Conservation (phyloP, 2,113 vertebrate genomes). For the Galbula dea region DNA sequence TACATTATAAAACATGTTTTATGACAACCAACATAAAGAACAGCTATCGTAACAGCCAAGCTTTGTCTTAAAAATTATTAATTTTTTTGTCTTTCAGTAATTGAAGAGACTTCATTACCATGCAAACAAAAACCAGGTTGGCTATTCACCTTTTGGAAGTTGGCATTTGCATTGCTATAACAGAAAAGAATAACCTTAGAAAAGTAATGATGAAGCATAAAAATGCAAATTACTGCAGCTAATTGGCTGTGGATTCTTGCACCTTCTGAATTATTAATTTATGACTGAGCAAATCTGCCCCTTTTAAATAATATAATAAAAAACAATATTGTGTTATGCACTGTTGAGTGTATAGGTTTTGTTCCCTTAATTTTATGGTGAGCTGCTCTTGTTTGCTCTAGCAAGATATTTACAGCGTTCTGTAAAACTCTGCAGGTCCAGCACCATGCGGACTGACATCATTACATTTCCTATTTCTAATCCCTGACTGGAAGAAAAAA, state of each 20-base stretch:
- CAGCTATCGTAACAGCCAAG: background rate
- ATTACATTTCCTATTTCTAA: background rate
- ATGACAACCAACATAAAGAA: background rate
- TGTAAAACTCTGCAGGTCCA: background rate
- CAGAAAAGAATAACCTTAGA: constrained; percentile 52
- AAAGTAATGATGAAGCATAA: constrained; percentile 72
- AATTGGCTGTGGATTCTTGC: constrained; percentile 72
- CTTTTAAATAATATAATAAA: constrained; percentile 69
- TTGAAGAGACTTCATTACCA: constrained; percentile 65
- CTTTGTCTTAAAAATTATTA: constrained; percentile 61
- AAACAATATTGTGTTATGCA: constrained; percentile 19
- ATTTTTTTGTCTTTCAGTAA: constrained; percentile 63
- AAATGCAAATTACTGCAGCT: constrained; percentile 76
- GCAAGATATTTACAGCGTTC: background rate
- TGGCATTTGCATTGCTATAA: constrained; percentile 58
- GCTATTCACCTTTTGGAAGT: constrained; percentile 69
- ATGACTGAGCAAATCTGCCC: constrained; percentile 60
- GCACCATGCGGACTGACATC: background rate
- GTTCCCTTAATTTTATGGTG: constrained; percentile 40
- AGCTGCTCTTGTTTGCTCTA: constrained; percentile 28
- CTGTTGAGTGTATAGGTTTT: constrained; percentile 35
- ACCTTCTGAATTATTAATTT: constrained; percentile 77
- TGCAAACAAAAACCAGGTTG: constrained; percentile 61
- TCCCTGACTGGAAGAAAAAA: background rate
- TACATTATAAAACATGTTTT: background rate